Evolutionary conservation across 2,797 vertebrate genomes (phyloP), one percentile per base, ranked within the genome.

Genomic region (Sebastes trivittatus): DNA sequence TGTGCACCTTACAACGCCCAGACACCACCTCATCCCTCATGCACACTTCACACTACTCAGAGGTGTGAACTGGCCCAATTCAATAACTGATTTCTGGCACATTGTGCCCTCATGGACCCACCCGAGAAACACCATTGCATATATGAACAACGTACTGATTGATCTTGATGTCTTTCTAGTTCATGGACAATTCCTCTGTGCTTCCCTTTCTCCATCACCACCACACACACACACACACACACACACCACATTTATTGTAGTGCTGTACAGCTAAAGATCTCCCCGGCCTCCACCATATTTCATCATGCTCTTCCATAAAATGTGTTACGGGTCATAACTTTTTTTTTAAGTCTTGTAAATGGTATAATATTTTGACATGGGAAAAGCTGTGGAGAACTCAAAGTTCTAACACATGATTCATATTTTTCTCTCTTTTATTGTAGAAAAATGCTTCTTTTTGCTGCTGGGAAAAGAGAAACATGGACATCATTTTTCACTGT

Each of bases 291-390:
- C 34, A 16, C 68, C 52, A 60, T 72, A 72, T 73, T 83, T 76
- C 46, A 81, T 79, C 42, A 55, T 65, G 29, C 61, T 55, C 71
- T 63, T 77, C 36, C 77, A 78, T 80, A 68, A 73, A 83, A 78
- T 78, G 29, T 67, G 74, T 75, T 82, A 75, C 1, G 20, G 64
- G 22, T 66, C 66, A 69, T 81, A 79, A 83, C 38, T 18, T 29
- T 52, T 46, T 46, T 29, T 52, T 38, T 67, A 80, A 67, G 10
- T 70, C 80, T 85, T 82, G 70, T 83, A 82, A 87, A 89, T 71
- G 61, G 72, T 84, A 27, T 79, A 78, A 71, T 82, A 75, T 77
- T 84, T 62, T 85, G 77, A 86, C 84, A 75, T 89, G 81, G 77
- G 81, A 84, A 87, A 81, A 73, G 55, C 66, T 38, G 77, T 23